Conservation (phyloP, 2,797 vertebrate species). For the Carapus acus region DNA sequence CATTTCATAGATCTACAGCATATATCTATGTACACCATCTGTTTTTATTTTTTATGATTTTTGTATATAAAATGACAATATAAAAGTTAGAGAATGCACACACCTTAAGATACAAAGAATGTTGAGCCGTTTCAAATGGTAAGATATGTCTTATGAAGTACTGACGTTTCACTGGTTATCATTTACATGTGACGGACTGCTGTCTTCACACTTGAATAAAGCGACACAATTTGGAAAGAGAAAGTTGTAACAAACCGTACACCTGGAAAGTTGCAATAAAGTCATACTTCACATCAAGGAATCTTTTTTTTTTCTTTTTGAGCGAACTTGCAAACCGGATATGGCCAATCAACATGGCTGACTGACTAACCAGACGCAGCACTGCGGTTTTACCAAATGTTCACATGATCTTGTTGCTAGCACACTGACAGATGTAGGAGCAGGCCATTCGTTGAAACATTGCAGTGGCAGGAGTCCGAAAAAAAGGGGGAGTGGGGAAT, state of each 20-base stretch:
- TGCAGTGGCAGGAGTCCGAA: constrained; percentile 59
- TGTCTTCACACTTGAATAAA: constrained; percentile 74
- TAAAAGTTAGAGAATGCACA: constrained; percentile 95
- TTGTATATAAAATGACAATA: constrained; percentile 99
- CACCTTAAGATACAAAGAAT: constrained; percentile 98
- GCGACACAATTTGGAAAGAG: constrained; percentile 82
- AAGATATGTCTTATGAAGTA: constrained; percentile 83
- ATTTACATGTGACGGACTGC: constrained; percentile 81
- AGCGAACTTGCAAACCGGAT: constrained; percentile 87
- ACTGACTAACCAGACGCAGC: constrained; percentile 73
- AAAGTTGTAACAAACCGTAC: constrained; percentile 94
- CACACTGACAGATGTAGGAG: constrained; percentile 64
- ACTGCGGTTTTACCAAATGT: constrained; percentile 64
- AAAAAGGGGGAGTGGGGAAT: constrained; percentile 28
- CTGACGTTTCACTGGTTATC: constrained; percentile 86
- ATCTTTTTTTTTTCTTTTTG: constrained; percentile 74
- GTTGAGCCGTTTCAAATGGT: constrained; percentile 90
- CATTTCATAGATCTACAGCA: constrained; percentile 95
- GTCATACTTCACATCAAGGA: constrained; percentile 88
- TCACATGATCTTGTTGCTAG: constrained; percentile 54
- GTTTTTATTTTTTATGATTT: constrained; percentile 76
- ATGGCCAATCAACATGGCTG: constrained; percentile 67
- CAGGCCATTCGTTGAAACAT: constrained; percentile 63
- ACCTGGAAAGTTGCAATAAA: constrained; percentile 95
- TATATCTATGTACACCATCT: constrained; percentile 87